Percentiles rank a stretch among this genome's conserved stretches.
phyloP scores from a whole-genome alignment of 2,797 vertebrate species.

The Poeciliopsis gracilis region DNA sequence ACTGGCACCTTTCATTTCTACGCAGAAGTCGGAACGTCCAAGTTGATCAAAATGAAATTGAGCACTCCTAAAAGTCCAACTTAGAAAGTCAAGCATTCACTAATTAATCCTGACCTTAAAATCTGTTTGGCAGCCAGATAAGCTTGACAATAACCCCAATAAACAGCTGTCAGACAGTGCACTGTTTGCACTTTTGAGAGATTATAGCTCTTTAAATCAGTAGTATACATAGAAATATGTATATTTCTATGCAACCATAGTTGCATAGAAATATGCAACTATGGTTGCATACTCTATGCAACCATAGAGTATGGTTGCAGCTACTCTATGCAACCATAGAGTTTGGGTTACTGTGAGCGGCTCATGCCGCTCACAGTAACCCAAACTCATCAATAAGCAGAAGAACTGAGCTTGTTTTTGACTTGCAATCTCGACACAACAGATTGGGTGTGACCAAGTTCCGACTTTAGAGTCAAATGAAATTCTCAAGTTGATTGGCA shows the following conservation, averaged over 20 bases:
- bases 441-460: not conserved
- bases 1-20: not conserved
- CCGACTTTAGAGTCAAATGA: not conserved
- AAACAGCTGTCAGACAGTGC: no score
- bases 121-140: not conserved
- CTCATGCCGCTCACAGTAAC: not conserved
- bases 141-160: not conserved
- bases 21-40: not conserved
- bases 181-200: not conserved
- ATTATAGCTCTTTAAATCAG: not conserved
- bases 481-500: conserved; percentile 1
- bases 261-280: no score
- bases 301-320: no score
- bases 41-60: not conserved
- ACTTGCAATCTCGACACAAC: not conserved
- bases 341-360: no score
- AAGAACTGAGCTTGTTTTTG: not conserved
- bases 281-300: no score
- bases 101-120: not conserved
- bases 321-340: no score
- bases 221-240: not conserved
- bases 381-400: not conserved
- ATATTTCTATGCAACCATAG: no score
- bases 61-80: not conserved
- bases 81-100: not conserved